Evolutionary conservation across 2,888 invertebrate genomes (phyloP), one percentile per base, ranked within the genome.

Genomic region (Epsilonema sp.): DNA sequence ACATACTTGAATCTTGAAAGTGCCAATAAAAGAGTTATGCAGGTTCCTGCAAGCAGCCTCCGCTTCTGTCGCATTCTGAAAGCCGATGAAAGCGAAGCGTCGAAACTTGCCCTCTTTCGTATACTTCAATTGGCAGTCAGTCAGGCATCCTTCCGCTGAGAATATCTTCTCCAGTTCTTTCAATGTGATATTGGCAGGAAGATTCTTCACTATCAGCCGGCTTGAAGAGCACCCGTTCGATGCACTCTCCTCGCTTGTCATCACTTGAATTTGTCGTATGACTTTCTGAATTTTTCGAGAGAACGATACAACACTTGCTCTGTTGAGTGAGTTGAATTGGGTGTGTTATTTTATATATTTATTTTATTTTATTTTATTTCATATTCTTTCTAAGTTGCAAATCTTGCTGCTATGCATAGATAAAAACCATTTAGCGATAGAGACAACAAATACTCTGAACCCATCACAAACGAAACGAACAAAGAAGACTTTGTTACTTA

Each of bases 11-110:
- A 94, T 80, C 69, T 76, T 79, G 59, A 76, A 77, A 1, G 85
- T 81, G 55, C 80, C 79, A 45, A 94, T 76, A 63, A 76, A 90
- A 1, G 82, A 78, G 49, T 82, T 79, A 67, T 94, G 74, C 55
- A 86, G 84, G 61, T 78, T 77, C 20, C 79, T 71, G 26, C 78
- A 72, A 0, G 92, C 92, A 26, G 72, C 72, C 42, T 75, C 62
- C 0, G 87, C 90, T 61, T 84, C 80, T 42, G 78, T 76, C 51
- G 80, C 80, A 22, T 73, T 76, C 61, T 82, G 78, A 66, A 77
- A 94, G 5, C 94, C 94, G 56, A 97, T 72, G 63, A 94, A 94
- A 3, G 80, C 86, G 70, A 94, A 94, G 58, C 81, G 79, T 49
- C 94, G 74, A 65, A 94, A 94, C 62, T 78, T 78, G 8, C 92